phyloP scores from a whole-genome alignment of 2,113 vertebrate species.

The Pao palembangensis region DNA sequence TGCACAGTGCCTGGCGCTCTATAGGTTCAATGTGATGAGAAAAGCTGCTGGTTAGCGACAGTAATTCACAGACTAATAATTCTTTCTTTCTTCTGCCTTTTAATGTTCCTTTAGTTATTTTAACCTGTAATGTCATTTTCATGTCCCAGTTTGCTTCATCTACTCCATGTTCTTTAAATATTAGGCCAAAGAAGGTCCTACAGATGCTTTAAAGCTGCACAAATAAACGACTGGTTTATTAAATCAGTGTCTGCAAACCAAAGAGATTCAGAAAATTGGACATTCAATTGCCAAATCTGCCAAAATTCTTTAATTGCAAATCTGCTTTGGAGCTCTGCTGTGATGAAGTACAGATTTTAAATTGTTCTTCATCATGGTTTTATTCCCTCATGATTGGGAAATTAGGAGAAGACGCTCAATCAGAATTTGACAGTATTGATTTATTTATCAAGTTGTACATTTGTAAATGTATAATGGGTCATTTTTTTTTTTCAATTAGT shows the following conservation, averaged over 20 bases:
- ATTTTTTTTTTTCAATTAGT: conserved; percentile 77
- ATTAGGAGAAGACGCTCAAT: conserved; percentile 54
- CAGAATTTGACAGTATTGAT: conserved; percentile 79
- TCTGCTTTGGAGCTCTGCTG: too few species aligned
- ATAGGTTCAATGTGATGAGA: conserved; percentile 33
- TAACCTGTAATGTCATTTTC: conserved; percentile 20
- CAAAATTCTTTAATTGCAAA: too few species aligned
- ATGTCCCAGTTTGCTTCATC: background rate
- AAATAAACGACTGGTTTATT: conserved; percentile 3
- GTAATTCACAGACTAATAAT: conserved; percentile 20
- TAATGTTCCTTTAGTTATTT: conserved; percentile 6
- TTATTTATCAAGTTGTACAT: conserved; percentile 98
- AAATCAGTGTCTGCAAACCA: conserved; percentile 6
- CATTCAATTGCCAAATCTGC: too few species aligned
- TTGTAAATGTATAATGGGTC: conserved; percentile 85
- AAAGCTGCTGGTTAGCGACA: conserved; percentile 69
- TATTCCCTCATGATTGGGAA: conserved; percentile 17
- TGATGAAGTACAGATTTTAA: too few species aligned
- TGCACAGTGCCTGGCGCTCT: conserved; percentile 43
- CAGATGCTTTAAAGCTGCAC: conserved; percentile 34
- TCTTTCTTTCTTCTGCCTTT: conserved; percentile 16
- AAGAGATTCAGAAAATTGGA: background rate
- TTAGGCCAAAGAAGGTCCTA: conserved; percentile 18
- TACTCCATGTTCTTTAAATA: conserved; percentile 30
- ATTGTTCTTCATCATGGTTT: too few species aligned